Conservation (phyloP, 2,797 vertebrate species). For the Muscicapa comitata region DNA sequence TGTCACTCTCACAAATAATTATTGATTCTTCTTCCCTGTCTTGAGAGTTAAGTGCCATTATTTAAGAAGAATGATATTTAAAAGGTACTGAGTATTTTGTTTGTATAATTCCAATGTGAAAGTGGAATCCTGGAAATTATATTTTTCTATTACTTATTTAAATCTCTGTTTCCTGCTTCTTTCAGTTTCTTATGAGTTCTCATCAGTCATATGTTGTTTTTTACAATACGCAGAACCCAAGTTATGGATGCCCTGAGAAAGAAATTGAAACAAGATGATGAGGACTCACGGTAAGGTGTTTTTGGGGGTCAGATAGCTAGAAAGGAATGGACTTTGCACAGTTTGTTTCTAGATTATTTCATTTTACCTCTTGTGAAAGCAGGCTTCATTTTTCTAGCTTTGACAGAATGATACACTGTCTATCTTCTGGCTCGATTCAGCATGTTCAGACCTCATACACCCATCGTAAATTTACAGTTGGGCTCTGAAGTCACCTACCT, state of each 20-base stretch:
- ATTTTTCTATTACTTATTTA: not conserved
- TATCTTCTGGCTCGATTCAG: not conserved
- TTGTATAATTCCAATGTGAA: not conserved
- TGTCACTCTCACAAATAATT: not conserved
- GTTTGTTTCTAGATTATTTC: not conserved
- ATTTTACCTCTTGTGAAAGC: not conserved
- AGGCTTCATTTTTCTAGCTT: not conserved
- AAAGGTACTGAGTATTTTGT: not conserved
- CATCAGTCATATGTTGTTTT: not conserved
- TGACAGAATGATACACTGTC: not conserved
- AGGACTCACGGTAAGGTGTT: constrained; percentile 54
- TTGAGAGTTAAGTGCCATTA: not conserved
- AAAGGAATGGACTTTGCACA: not conserved
- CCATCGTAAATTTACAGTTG: not conserved
- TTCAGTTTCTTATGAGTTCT: not conserved
- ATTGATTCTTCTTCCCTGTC: not conserved
- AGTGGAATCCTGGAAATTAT: not conserved
- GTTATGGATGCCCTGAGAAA: constrained; percentile 24
- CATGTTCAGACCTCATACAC: not conserved
- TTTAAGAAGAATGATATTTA: not conserved
- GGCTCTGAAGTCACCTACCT: not conserved
- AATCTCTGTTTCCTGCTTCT: not conserved
- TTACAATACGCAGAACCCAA: constrained; percentile 28
- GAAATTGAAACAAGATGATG: not conserved
- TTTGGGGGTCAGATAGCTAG: not conserved